These are phyloP conservation scores for Lordiphosa stackelbergi DNA, from an alignment of 1,140 invertebrate genomes.

Conservation along the genomic window DNA sequence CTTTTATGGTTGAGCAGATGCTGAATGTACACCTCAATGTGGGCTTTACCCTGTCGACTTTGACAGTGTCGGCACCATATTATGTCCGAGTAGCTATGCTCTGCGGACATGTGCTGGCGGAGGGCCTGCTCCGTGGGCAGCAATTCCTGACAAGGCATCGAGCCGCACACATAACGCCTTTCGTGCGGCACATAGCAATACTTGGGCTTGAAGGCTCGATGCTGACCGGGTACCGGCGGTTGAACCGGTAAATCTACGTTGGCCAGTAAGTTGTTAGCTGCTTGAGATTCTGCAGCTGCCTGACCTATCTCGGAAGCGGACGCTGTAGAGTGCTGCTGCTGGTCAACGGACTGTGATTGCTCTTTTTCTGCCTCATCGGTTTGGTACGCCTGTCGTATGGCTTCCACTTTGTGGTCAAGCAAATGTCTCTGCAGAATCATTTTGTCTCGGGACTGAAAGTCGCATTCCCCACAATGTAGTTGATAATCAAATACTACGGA, in stretches of 20 bases:
- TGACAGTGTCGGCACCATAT: constrained; percentile 32
- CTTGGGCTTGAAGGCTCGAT: neutral
- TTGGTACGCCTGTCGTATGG: constrained; percentile 17
- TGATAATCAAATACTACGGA: accelerated
- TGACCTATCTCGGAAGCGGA: neutral
- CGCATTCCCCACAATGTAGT: constrained; percentile 30
- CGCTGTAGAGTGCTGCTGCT: neutral
- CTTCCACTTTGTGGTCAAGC: constrained; percentile 4
- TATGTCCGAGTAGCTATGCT: constrained; percentile 18
- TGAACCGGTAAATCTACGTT: neutral
- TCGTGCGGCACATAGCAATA: constrained; percentile 22
- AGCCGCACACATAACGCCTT: constrained; percentile 28
- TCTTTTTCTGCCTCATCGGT: neutral
- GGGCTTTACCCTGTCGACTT: neutral
- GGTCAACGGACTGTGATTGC: neutral
- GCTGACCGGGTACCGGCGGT: neutral
- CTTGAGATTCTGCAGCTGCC: too few species aligned
- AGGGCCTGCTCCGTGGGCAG: constrained; percentile 10
- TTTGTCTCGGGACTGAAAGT: neutral
- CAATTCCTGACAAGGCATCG: neutral
- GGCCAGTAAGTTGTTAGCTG: too few species aligned
- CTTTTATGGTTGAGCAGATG: constrained; percentile 45
- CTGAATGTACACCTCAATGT: constrained; percentile 6
- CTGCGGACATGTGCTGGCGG: constrained; percentile 6
- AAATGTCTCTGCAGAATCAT: constrained; percentile 16